Evolutionary conservation across 2,113 vertebrate genomes (phyloP).

Genomic region (Glaucidium brasilianum): DNA sequence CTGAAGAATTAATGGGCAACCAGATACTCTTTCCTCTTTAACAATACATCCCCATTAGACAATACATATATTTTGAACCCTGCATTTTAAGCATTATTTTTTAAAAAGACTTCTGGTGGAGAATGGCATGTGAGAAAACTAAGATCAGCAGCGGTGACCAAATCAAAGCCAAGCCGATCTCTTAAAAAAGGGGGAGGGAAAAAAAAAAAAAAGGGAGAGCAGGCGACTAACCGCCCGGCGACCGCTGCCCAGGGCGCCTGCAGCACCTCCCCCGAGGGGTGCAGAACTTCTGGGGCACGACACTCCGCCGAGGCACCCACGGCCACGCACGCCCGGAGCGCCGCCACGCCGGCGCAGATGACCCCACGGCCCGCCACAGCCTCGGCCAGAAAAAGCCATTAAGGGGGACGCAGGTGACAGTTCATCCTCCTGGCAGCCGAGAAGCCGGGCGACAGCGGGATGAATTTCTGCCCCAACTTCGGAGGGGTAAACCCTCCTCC

Average conservation of each 20-base stretch:
- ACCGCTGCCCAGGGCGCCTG: background rate
- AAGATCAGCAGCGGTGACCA: slow-evolving; percentile 5
- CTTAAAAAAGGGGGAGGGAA: background rate
- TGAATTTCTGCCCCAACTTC: background rate
- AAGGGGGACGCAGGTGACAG: slow-evolving; percentile 36
- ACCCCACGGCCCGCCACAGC: background rate
- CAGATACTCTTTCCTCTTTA: background rate
- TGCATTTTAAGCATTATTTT: background rate
- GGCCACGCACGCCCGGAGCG: slow-evolving; percentile 1
- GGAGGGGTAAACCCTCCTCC: background rate
- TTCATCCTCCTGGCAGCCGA: background rate
- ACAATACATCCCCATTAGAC: background rate
- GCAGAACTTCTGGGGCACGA: slow-evolving; percentile 54
- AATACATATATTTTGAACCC: background rate
- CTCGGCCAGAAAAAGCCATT: background rate
- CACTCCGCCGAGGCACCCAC: slow-evolving; percentile 51
- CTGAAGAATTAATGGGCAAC: background rate
- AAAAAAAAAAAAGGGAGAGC: background rate
- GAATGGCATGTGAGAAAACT: slow-evolving; percentile 8
- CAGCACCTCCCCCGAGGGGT: slow-evolving; percentile 37
- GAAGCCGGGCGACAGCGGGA: background rate
- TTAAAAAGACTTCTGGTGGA: background rate
- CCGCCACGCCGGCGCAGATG: background rate
- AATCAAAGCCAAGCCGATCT: background rate
- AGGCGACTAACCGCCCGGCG: background rate